A percentile compares a stretch with the other conserved stretches of the same genome.
phyloP scores from a whole-genome alignment of 2,888 invertebrate species.

The Patella pellucida region DNA sequence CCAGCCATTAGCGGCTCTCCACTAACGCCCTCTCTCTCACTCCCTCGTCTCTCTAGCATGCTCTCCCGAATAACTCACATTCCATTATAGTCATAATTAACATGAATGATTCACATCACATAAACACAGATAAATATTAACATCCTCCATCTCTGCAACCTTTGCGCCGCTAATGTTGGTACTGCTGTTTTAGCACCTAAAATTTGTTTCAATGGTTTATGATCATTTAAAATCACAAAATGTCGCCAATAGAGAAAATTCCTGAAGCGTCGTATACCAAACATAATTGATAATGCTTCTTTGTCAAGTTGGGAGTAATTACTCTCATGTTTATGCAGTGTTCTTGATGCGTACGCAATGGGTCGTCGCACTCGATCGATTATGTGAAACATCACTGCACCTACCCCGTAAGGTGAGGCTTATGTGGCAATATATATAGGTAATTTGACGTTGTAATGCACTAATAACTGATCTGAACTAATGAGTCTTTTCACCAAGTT shows the following conservation, averaged over 20 bases:
- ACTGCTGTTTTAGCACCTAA: constrained; percentile 5
- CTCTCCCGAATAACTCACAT: too few species aligned
- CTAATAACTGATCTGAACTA: constrained; percentile 18
- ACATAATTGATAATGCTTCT: constrained; percentile 59
- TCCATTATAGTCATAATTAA: too few species aligned
- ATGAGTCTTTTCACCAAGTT: constrained; percentile 1
- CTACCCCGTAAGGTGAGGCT: constrained; percentile 26
- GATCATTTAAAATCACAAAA: constrained; percentile 37
- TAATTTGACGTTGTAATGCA: constrained; percentile 16
- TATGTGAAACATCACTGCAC: constrained; percentile 23
- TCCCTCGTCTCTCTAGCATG: too few species aligned
- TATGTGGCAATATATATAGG: constrained; percentile 15
- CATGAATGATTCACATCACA: too few species aligned
- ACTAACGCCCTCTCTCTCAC: too few species aligned
- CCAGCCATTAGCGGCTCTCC: too few species aligned
- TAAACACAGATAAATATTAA: too few species aligned
- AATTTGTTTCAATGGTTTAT: constrained; percentile 9
- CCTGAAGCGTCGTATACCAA: constrained; percentile 14
- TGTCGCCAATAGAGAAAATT: constrained; percentile 54
- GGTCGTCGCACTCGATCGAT: constrained; percentile 17
- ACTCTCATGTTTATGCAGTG: constrained; percentile 18
- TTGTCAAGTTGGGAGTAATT: constrained; percentile 68
- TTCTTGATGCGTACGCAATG: constrained; percentile 18
- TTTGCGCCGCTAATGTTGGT: constrained; percentile 12
- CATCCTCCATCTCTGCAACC: constrained; percentile 19